These are phyloP conservation scores for Leptopterna dolabrata DNA, from an alignment of 2,888 invertebrate genomes.

Conservation along the genomic window DNA sequence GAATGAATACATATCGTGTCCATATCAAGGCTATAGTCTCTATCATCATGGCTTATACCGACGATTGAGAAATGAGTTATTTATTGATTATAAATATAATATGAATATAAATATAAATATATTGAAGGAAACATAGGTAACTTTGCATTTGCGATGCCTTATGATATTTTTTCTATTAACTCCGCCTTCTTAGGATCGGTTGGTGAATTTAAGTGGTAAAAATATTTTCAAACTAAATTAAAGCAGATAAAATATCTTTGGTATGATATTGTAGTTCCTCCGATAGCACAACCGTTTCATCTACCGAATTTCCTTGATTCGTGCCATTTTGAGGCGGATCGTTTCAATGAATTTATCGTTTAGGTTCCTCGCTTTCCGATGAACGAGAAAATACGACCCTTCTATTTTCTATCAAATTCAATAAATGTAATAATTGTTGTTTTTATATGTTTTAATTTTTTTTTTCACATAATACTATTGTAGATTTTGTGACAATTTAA, in stretches of 20 bases:
- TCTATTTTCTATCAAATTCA: slow-evolving; percentile 6
- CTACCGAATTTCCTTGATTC: neutral
- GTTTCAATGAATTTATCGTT: neutral
- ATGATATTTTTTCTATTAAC: slow-evolving; percentile 59
- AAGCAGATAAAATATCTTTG: slow-evolving; percentile 32
- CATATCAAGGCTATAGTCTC: slow-evolving; percentile 54
- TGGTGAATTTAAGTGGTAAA: slow-evolving; percentile 47
- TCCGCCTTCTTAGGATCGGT: slow-evolving; percentile 59
- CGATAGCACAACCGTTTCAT: slow-evolving; percentile 42
- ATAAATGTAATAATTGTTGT: slow-evolving; percentile 9
- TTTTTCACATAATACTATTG: slow-evolving; percentile 14
- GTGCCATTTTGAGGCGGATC: neutral
- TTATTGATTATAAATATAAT: slow-evolving; percentile 54
- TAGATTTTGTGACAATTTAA: slow-evolving; percentile 22
- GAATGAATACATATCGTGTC: slow-evolving; percentile 57
- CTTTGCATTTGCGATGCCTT: slow-evolving; percentile 60
- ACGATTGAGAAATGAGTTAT: slow-evolving; percentile 41
- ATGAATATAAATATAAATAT: slow-evolving; percentile 50
- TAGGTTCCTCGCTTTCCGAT: neutral
- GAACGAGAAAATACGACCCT: neutral
- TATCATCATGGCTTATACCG: slow-evolving; percentile 49
- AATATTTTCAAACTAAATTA: slow-evolving; percentile 45
- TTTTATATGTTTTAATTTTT: slow-evolving; percentile 17
- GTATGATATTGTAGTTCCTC: slow-evolving; percentile 42
- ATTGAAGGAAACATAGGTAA: slow-evolving; percentile 51